Evolutionary conservation across 2,113 vertebrate species (phyloP), one percentile per base, ranked within the genome.

Genomic region (Romanogobio albipinnatus): DNA sequence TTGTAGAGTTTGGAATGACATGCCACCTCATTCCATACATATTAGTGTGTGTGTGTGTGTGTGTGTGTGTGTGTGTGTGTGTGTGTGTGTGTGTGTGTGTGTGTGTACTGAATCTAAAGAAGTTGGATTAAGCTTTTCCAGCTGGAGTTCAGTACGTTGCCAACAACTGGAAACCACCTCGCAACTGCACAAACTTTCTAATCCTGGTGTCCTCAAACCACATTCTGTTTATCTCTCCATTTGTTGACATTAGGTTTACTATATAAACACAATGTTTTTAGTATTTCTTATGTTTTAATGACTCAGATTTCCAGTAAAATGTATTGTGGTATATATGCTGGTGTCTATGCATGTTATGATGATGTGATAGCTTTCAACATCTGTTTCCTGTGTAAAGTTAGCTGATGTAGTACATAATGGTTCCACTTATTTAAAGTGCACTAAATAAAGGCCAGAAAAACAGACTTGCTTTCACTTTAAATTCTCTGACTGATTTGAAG

Each of bases 21-120:
- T 68, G 62, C 66, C 83, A 84, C 45, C 70, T 84, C 83, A 87
- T 88, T 90, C 86, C 83, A 82, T 49, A 85, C 81, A 85, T 85
- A 83, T 49, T 49, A 49, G 62, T 83, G 77, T 84, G 61, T 62
- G 36, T 64, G 45, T 49, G 13, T 56, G 1, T 82, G 66, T 81
- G 56, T 83, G 51, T 53, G 51, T 53, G 49, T 51, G 49, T 51
- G 49, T 51, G 49, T 51, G 49, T 51, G 49, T 51, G 49, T 51
- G 49, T 51, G 49, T 51, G 49, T 51, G 49, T 51, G 13, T 51
- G 75, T 36, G 24, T 51, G 1, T 79, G 36, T 64, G n/a, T 81
- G 59, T 81, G 36, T 76, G 33, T 49, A 5, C 36, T 59, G 53
- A 76, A 76, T 82, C 76, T 62, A 59, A 13, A 59, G 19, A 13